Base-by-base conservation (phyloP, 1,140 invertebrate genomes). In the Chlorops oryzae region DNA sequence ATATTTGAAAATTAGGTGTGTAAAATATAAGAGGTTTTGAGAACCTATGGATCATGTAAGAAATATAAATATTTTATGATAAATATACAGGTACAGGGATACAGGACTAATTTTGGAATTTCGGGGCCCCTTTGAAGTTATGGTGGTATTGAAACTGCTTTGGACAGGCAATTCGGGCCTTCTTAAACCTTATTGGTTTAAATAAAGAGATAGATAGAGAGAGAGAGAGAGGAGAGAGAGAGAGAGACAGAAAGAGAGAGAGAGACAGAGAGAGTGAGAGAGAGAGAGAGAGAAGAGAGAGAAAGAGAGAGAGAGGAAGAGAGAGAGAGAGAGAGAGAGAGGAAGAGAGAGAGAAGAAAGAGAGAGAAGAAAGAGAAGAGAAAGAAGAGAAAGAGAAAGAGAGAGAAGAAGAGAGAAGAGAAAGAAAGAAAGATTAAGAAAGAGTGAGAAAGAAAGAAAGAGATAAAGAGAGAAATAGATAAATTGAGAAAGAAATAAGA, bases 1-100 rank as follows among this genome's bases (percentile, higher is more conserved):
- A n/a, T n/a, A n/a, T n/a, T n/a, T n/a, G n/a, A n/a, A n/a, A 20
- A 45, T 45, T 25, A 28, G 22, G n/a, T 45, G 7, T 13, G 41
- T 43, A 21, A n/a, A 24, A 32, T 13, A 32, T 32, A 32, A 32
- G n/a, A 32, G n/a, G 6, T 9, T 32, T 32, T 32, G 27, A 32
- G n/a, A 32, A 32, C 27, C n/a, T 32, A 9, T 13, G 27, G n/a
- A 32, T 9, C 6, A 9, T 32, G 27, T 32, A n/a, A 32, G 27
- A 9, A 32, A 9, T 13, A 32, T 9, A 32, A 32, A n/a, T n/a
- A n/a, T n/a, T n/a, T n/a, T n/a, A n/a, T n/a, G n/a, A n/a, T n/a
- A n/a, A n/a, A n/a, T n/a, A n/a, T n/a, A n/a, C n/a, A n/a, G n/a
- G n/a, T n/a, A n/a, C n/a, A n/a, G n/a, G n/a, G n/a, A n/a, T n/a